Base-by-base conservation (phyloP, 2,797 vertebrate species). In the Astyanax mexicanus region DNA sequence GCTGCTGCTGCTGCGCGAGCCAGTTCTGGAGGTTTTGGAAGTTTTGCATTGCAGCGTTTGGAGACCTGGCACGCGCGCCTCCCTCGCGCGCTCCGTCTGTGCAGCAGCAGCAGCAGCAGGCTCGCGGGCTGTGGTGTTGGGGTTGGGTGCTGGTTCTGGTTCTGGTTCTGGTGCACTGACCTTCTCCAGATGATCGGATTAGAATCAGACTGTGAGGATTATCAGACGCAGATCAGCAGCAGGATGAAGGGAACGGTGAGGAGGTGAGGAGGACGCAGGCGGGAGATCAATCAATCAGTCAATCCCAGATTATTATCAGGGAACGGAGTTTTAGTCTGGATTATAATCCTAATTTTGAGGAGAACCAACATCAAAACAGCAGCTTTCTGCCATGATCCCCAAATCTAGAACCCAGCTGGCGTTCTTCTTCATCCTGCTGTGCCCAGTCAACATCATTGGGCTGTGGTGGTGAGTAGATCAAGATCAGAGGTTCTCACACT, bases 381-480 rank as follows among this genome's bases (percentile, higher is more conserved):
- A n/a, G n/a, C n/a, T n/a, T 45, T n/a, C 73, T 85, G 92, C 91
- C 91, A 95, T 94, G 92, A 90, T 91, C 86, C 93, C 95, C 73
- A 90, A 94, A 2, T 94, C 94, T 11, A 91, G 94, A 88, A 94
- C 95, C 69, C 95, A 96, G 57, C 92, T 96, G 78, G 94, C 95
- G 78, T 90, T 97, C 54, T 96, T 97, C 89, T 96, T 97, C 79
- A 95, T 97, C 86, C 85, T 96, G 72, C 94, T 97, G 77, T 97
- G 96, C 85, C 96, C 96, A 12, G 94, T 95, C 89, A 96, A 96
- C 82, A 97, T 97, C 89, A 97, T 97, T 88, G 95, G 96, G 76
- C 93, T 97, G n/a, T 97, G 96, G 94, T 96, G 95, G 95, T 97
- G 90, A 96, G 95, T 95, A 61, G n/a, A n/a, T n/a, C n/a, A n/a